These are phyloP conservation scores for Sternarchorhynchus goeldii DNA, from an alignment of 2,797 vertebrate species.

Conservation along the genomic window DNA sequence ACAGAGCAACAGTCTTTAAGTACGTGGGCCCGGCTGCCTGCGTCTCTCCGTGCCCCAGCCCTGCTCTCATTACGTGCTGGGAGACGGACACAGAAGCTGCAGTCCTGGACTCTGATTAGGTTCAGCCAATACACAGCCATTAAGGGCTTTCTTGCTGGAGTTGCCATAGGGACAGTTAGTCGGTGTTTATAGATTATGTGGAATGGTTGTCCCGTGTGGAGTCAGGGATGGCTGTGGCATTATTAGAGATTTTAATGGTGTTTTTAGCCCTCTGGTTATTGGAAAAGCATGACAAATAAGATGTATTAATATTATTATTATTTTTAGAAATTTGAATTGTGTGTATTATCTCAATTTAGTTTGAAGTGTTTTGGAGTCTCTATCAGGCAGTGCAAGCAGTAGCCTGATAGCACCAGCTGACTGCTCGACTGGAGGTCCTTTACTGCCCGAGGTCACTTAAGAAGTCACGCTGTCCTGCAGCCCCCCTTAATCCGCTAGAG, in stretches of 20 bases:
- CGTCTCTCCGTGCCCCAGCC: neutral
- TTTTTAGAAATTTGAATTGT: neutral
- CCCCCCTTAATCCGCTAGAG: constrained; percentile 26
- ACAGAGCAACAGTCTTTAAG: constrained; percentile 1
- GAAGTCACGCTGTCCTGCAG: constrained; percentile 1
- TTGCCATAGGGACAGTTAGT: constrained; percentile 26
- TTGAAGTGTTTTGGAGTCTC: neutral
- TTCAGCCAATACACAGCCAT: constrained; percentile 8
- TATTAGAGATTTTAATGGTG: neutral
- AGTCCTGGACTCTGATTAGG: constrained; percentile 15
- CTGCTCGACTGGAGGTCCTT: neutral
- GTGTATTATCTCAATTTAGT: neutral
- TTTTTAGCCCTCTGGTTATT: neutral
- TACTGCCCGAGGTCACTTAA: constrained; percentile 5
- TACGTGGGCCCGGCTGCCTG: constrained; percentile 9
- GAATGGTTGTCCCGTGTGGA: constrained; percentile 12
- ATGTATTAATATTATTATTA: too few species aligned
- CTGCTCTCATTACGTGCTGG: constrained; percentile 31
- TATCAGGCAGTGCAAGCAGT: too few species aligned
- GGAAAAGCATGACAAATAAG: too few species aligned
- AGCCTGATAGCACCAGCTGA: too few species aligned
- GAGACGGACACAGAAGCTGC: constrained; percentile 14
- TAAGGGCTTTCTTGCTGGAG: constrained; percentile 12
- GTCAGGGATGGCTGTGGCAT: neutral
- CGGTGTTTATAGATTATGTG: constrained; percentile 36